Evolutionary conservation across 2,113 vertebrate species (phyloP).

Genomic region (Nesoenas mayeri): DNA sequence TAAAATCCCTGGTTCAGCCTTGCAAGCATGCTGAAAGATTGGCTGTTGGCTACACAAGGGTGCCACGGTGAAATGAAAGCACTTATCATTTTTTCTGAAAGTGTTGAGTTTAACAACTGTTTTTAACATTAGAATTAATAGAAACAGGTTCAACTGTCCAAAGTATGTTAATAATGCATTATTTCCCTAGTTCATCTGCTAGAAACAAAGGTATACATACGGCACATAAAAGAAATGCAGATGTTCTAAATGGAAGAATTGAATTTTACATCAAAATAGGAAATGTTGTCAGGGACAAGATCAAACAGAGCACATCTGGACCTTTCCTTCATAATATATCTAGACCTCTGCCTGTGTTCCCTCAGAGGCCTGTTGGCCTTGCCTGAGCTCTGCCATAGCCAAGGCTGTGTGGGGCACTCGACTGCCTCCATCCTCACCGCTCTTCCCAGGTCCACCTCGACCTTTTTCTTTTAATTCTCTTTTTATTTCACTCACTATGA

Average conservation of each 20-base stretch:
- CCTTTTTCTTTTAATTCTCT: background rate
- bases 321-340: background rate
- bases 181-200: background rate
- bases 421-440: too few relatives aligned
- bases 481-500: background rate
- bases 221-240: background rate
- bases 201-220: background rate
- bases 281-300: background rate
- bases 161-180: background rate
- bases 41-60: background rate
- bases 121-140: background rate
- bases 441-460: background rate
- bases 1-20: conserved; percentile 10
- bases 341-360: background rate
- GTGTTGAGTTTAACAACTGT: background rate
- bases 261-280: background rate
- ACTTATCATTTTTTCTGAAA: background rate
- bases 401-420: background rate
- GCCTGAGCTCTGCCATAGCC: background rate
- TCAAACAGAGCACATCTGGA: background rate
- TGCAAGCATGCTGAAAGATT: conserved; percentile 26
- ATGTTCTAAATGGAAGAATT: background rate
- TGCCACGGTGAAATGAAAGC: conserved; percentile 38
- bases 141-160: background rate
- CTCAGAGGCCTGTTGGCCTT: rapidly evolving